Conservation (phyloP, 2,797 vertebrate species). For the Crocidura indochinensis region DNA sequence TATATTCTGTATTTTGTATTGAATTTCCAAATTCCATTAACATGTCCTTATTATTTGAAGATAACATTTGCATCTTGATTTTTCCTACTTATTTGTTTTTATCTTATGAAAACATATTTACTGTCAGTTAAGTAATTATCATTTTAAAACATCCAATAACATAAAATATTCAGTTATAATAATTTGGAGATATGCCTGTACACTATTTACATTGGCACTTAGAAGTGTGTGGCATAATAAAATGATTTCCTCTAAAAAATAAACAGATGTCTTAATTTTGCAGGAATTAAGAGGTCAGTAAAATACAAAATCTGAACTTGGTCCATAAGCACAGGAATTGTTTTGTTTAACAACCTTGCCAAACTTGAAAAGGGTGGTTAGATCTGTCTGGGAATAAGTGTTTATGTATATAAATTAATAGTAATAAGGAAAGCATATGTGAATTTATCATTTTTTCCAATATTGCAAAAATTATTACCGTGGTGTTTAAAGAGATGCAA, state of each 20-base stretch:
- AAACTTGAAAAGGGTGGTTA: neutral
- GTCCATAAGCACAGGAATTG: neutral
- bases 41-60: neutral
- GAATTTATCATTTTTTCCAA: neutral
- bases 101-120: neutral
- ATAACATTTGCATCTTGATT: neutral
- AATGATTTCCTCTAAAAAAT: constrained; percentile 54
- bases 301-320: constrained; percentile 40
- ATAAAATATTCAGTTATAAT: constrained; percentile 42
- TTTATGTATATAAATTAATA: neutral
- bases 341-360: neutral
- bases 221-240: constrained; percentile 12
- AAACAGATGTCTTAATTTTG: constrained; percentile 62
- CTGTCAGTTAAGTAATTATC: neutral
- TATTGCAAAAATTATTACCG: neutral
- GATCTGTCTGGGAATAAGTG: neutral
- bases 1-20: neutral
- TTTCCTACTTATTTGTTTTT: neutral
- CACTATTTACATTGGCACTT: constrained; percentile 30
- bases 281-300: constrained; percentile 23
- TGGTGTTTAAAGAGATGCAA: neutral
- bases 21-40: neutral
- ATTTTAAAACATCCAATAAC: neutral
- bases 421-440: neutral
- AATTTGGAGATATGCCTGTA: constrained; percentile 47